Percentiles rank a stretch among this genome's conserved stretches.
Evolutionary conservation across 2,797 vertebrate genomes (phyloP).

Genomic region (Phoxinus dragarum): DNA sequence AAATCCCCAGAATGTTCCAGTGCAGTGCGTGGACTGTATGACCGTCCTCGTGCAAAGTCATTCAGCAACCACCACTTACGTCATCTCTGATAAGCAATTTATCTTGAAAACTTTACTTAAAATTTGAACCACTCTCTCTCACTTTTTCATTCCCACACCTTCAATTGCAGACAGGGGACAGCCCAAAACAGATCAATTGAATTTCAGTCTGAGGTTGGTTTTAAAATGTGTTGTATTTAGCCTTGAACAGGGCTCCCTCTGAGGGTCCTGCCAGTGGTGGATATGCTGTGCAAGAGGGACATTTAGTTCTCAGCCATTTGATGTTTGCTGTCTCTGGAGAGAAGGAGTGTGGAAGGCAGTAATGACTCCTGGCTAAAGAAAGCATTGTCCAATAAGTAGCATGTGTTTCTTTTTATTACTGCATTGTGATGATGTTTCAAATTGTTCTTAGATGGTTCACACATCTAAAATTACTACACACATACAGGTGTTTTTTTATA

Average conservation of each 20-base stretch:
- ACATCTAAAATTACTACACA: background rate
- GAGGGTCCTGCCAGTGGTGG: conserved; percentile 15
- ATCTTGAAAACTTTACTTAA: conserved; percentile 22
- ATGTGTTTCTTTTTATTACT: background rate
- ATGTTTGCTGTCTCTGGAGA: conserved; percentile 39
- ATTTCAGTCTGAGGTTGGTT: conserved; percentile 59
- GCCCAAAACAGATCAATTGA: conserved; percentile 48
- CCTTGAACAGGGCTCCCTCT: conserved; percentile 14
- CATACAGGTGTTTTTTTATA: background rate
- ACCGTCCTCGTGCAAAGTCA: conserved; percentile 75
- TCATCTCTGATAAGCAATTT: conserved; percentile 52
- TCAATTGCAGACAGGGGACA: background rate
- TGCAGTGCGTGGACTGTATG: conserved; percentile 51
- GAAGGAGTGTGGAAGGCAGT: background rate
- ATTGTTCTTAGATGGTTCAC: background rate
- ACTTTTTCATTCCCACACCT: background rate
- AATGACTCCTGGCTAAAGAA: background rate
- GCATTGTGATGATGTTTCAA: background rate
- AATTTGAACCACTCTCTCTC: background rate
- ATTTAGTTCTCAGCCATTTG: conserved; percentile 20
- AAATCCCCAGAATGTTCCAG: conserved; percentile 72
- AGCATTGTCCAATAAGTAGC: background rate
- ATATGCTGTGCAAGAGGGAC: conserved; percentile 14
- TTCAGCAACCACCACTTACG: conserved; percentile 54
- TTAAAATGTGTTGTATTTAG: conserved; percentile 45